These are phyloP conservation scores for Caenorhabditis sp. DNA, from an alignment of 2,888 invertebrate species.

Conservation along the genomic window DNA sequence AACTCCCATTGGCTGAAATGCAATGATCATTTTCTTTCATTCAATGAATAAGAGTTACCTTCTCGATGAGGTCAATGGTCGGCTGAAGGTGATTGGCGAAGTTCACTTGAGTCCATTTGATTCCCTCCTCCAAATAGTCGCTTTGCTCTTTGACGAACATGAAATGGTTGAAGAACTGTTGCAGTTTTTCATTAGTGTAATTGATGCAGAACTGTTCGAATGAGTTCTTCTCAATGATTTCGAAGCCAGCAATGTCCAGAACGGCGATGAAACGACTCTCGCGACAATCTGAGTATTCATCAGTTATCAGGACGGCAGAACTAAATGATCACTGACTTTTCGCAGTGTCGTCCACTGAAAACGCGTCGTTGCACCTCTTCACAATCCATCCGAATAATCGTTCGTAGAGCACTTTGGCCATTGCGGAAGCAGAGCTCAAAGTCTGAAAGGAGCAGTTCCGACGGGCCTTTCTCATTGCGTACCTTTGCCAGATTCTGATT, in stretches of 20 bases:
- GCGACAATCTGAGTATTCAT: slow-evolving; percentile 44
- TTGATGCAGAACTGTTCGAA: slow-evolving; percentile 79
- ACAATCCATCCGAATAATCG: slow-evolving; percentile 75
- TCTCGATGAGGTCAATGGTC: slow-evolving; percentile 77
- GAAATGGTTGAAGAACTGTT: slow-evolving; percentile 79
- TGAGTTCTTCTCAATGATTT: slow-evolving; percentile 75
- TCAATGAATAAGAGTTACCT: slow-evolving; percentile 49
- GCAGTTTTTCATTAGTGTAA: slow-evolving; percentile 78
- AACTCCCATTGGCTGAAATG: slow-evolving; percentile 75
- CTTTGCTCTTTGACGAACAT: slow-evolving; percentile 77
- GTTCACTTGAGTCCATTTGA: slow-evolving; percentile 89
- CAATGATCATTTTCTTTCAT: no score
- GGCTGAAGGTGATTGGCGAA: slow-evolving; percentile 82
- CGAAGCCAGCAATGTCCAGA: slow-evolving; percentile 78
- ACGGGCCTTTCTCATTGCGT: background rate
- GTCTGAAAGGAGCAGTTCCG: slow-evolving; percentile 57
- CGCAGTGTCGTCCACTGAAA: slow-evolving; percentile 47
- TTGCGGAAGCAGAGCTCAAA: slow-evolving; percentile 68
- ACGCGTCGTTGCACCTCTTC: slow-evolving; percentile 69
- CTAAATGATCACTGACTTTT: no score
- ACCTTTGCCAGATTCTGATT: slow-evolving; percentile 81
- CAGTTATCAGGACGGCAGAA: no score
- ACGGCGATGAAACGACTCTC: slow-evolving; percentile 73
- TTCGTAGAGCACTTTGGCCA: slow-evolving; percentile 76
- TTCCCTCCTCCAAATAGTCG: slow-evolving; percentile 75